phyloP scores from a whole-genome alignment of 2,888 invertebrate genomes.

The Portevinia maculata region DNA sequence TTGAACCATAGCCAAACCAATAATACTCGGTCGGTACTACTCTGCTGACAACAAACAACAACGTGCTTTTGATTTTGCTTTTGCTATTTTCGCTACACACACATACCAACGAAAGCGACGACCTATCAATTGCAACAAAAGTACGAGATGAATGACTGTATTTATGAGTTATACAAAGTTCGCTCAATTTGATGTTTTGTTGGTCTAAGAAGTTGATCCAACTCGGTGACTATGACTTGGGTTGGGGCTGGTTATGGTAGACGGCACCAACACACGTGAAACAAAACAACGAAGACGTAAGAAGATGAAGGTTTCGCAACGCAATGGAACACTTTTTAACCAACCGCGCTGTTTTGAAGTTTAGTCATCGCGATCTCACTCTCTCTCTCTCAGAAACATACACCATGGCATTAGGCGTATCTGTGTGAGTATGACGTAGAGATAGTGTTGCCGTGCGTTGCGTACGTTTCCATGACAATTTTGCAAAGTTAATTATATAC shows the following conservation, averaged over 20 bases:
- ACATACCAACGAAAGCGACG: conserved; percentile 13
- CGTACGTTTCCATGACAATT: not conserved
- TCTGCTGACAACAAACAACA: conserved; percentile 55
- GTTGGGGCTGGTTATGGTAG: conserved; percentile 74
- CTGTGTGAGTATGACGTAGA: not conserved
- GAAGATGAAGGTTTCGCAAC: conserved; percentile 32
- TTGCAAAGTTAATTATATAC: conserved; percentile 25
- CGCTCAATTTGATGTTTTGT: conserved; percentile 6
- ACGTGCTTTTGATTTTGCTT: conserved; percentile 57
- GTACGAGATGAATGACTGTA: conserved; percentile 22
- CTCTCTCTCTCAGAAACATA: conserved; percentile 4
- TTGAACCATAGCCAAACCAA: conserved; percentile 23
- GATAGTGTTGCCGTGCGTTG: conserved; percentile 31
- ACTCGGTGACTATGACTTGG: conserved; percentile 57
- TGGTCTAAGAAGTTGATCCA: conserved; percentile 33
- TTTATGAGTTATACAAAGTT: conserved; percentile 53
- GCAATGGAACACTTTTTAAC: conserved; percentile 48
- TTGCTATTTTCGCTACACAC: conserved; percentile 33
- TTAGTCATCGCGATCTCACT: conserved; percentile 14
- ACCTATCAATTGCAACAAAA: conserved; percentile 1
- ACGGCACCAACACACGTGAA: not conserved
- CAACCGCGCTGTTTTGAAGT: conserved; percentile 12
- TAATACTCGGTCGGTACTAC: not conserved
- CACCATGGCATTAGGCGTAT: not conserved
- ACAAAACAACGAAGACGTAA: conserved; percentile 30